phyloP scores from a whole-genome alignment of 30 jellyfish, hydroid and myxozoan genomes.

The Catostylus mosaicus region DNA sequence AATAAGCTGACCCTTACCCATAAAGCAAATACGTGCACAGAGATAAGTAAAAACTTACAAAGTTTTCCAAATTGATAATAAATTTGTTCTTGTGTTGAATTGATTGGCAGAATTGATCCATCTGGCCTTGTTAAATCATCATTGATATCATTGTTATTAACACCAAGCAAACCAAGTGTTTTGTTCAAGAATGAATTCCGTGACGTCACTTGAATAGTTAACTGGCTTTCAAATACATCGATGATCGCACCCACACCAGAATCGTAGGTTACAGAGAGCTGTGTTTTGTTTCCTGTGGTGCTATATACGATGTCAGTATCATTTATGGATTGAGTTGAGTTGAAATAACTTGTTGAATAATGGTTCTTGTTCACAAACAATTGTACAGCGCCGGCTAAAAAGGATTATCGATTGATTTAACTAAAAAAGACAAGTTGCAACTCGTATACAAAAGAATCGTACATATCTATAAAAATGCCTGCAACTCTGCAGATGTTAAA shows the following conservation, averaged over 20 bases:
- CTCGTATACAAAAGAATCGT: not conserved
- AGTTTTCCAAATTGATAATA: slow-evolving; percentile 61
- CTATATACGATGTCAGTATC: slow-evolving; percentile 60
- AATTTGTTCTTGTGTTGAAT: slow-evolving; percentile 65
- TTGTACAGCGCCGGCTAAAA: slow-evolving; percentile 52
- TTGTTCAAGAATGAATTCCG: slow-evolving; percentile 7
- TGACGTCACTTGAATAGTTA: slow-evolving; percentile 32
- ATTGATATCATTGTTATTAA: slow-evolving; percentile 26
- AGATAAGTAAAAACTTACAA: slow-evolving; percentile 69
- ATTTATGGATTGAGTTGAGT: slow-evolving; percentile 49
- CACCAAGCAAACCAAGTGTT: slow-evolving; percentile 68
- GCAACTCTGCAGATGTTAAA: too few relatives aligned
- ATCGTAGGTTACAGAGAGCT: slow-evolving; percentile 36
- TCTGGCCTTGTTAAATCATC: slow-evolving; percentile 75
- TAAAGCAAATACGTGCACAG: too few relatives aligned
- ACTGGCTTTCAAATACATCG: slow-evolving; percentile 36
- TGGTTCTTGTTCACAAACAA: slow-evolving; percentile 32
- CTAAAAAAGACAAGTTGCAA: not conserved
- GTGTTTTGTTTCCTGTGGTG: slow-evolving; percentile 18
- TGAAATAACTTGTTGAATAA: slow-evolving; percentile 27
- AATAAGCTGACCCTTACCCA: too few relatives aligned
- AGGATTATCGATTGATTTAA: not conserved
- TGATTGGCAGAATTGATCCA: slow-evolving; percentile 57
- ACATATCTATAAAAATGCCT: too few relatives aligned
- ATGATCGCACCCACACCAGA: slow-evolving; percentile 62